These are phyloP conservation scores for Moxostoma hubbsi DNA, from an alignment of 2,797 vertebrate genomes.

Conservation along the genomic window DNA sequence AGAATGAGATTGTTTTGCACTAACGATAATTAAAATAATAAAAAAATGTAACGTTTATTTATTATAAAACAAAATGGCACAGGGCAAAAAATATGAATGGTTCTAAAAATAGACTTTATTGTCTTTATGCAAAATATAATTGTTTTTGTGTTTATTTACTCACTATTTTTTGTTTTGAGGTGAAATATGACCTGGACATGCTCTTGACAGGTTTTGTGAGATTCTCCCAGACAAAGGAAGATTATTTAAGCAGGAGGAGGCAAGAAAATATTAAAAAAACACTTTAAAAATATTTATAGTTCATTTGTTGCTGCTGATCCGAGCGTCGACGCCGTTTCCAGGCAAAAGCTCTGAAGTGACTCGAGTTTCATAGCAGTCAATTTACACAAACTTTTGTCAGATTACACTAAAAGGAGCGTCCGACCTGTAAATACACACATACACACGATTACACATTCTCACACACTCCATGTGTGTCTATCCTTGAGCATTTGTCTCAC, in stretches of 20 bases:
- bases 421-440: not conserved
- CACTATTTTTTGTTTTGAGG: too few relatives aligned
- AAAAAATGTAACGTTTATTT: not conserved
- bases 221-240: not conserved
- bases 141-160: too few relatives aligned
- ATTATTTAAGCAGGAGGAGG: not conserved
- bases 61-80: not conserved
- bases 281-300: not conserved
- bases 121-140: too few relatives aligned
- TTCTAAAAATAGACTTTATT: too few relatives aligned
- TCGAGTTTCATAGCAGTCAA: constrained; percentile 9
- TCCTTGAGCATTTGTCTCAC: too few relatives aligned
- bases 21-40: not conserved
- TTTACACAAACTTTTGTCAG: constrained; percentile 33
- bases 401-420: not conserved
- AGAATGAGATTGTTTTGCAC: too few relatives aligned
- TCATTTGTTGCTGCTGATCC: constrained; percentile 12
- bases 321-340: not conserved
- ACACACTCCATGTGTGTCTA: too few relatives aligned
- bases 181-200: constrained; percentile 37
- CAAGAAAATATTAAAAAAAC: constrained; percentile 1
- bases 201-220: not conserved
- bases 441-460: too few relatives aligned
- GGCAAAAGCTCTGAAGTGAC: not conserved
- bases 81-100: not conserved